These are phyloP conservation scores for Synergus itoensis DNA, from an alignment of 2,888 invertebrate genomes.

Conservation along the genomic window DNA sequence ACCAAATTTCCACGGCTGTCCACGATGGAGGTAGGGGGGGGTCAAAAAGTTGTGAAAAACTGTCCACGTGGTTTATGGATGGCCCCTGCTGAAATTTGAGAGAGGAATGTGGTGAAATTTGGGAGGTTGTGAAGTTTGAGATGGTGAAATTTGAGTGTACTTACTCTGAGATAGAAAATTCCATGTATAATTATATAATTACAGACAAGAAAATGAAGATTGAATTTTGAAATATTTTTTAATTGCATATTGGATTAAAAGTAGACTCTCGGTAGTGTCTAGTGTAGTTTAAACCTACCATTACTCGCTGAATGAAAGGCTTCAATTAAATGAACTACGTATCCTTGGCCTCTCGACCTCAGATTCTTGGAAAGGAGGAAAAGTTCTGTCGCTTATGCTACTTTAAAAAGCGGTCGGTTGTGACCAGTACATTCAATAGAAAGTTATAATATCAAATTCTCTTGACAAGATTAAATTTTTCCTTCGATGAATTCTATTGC, in stretches of 20 bases:
- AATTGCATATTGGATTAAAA: neutral
- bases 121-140: too few relatives aligned
- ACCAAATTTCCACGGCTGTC: too few relatives aligned
- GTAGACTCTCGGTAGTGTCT: neutral
- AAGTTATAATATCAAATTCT: neutral
- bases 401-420: neutral
- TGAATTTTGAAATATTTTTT: neutral
- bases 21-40: too few relatives aligned
- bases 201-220: neutral
- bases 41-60: too few relatives aligned
- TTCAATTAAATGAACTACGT: constrained; percentile 16
- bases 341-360: constrained; percentile 29
- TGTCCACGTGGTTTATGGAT: too few relatives aligned
- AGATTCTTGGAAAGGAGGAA: constrained; percentile 3
- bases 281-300: constrained; percentile 1
- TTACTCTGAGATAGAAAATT: neutral
- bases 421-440: neutral
- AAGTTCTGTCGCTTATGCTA: neutral
- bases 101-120: too few relatives aligned
- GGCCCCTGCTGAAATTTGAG: too few relatives aligned
- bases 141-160: neutral
- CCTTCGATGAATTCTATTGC: neutral
- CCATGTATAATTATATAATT: neutral
- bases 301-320: constrained; percentile 27
- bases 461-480: neutral